Base-by-base conservation (phyloP, 2,888 invertebrate species). In the Drosophila gaucha region DNA sequence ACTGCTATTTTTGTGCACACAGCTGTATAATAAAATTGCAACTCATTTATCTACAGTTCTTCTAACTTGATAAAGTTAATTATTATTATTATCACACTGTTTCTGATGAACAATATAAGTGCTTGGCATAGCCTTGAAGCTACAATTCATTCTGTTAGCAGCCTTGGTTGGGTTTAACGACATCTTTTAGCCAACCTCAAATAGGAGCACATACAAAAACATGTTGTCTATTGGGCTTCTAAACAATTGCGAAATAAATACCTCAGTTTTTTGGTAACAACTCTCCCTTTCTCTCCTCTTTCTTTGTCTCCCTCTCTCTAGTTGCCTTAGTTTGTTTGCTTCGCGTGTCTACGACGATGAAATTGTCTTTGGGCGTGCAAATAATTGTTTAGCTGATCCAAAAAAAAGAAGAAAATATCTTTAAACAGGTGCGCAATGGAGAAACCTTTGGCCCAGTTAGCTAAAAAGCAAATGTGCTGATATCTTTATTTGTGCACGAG, bases 381-480 rank as follows among this genome's bases (percentile, higher is more conserved):
- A 75, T 76, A 75, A 76, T 80, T 67, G 67, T 28, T 52, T 75
- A 83, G 69, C 69, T 67, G 66, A 63, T 64, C 35, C 18, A 60
- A 67, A 30, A 30, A 30, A 30, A 30, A 10, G 10, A 46, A 46
- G 30, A 12, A 31, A 49, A 52, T 64, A 69, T 69, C 69, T 78
- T 83, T 80, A 43, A 78, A 78, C 80, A 86, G 83, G 58, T 80
- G 78, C 18, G 20, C 39, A 24, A 9, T 14, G 30, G 2, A 22
- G n/a, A 30, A 51, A 33, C 49, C 38, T 54, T 51, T 72, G 64
- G 26, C 74, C 73, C 56, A 73, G 24, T 67, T 72, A 58, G 54
- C 36, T 18, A 26, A 14, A 31, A 43, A 16, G 18, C 26, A 33
- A 51, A 16, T 24, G 3, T 55, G 10, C 4, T 18, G 26, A 10